Base-by-base conservation (phyloP, 2,888 invertebrate species). In the Tipula confusa region DNA sequence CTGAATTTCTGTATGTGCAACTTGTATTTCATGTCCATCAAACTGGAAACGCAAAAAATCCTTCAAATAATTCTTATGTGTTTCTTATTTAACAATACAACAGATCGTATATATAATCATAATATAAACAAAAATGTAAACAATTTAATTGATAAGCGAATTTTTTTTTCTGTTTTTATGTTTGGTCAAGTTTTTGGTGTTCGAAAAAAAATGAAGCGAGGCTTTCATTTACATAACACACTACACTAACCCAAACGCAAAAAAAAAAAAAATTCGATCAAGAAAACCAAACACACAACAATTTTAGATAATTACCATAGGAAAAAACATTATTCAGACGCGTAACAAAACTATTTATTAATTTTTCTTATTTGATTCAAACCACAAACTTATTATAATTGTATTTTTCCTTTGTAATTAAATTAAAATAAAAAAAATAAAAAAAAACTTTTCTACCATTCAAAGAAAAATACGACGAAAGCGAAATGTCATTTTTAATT, bases 201-300 rank as follows among this genome's bases (percentile, higher is more conserved):
- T 80, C 29, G 31, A 80, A 80, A 82, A 29, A 82, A 82, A 24
- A 33, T 24, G 33, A 82, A 82, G 18, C 33, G 82, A 82, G 33
- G 82, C 82, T 33, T 82, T 29, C 82, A 33, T 82, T 82, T 82
- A 82, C 33, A 82, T 82, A 82, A 82, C 82, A 82, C 80, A 33
- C 33, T 82, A 18, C 33, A 33, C 18, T 82, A 82, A 5, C n/a
- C 33, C 29, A 82, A 82, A 80, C 80, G 80, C 29, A 29, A 31
- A 80, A 79, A 64, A 64, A 64, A 64, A 79, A 79, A 80, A 29
- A 29, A n/a, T 29, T n/a, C n/a, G n/a, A 15, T 7, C 31, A 15
- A 29, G 29, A 29, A 29, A 80, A 29, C n/a, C 80, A 80, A 29
- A 29, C 29, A 80, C 80, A 31, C 13, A 28, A 80, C 31, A 29